Conservation (phyloP, 2,113 vertebrate species). For the Percina caprodes region DNA sequence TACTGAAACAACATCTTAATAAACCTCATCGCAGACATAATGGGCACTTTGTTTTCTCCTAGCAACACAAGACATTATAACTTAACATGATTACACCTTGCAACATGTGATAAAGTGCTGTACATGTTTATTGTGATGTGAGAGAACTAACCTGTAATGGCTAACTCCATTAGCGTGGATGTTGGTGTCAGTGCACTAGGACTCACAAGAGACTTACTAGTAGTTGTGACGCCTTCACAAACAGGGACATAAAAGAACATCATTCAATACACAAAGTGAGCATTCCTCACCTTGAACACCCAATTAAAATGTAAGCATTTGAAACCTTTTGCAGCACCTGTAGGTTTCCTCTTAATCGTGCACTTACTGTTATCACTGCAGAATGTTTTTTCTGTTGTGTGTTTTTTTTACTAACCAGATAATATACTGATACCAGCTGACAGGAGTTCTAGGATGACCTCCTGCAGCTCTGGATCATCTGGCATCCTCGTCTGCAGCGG, state of each 20-base stretch:
- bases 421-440: slow-evolving; percentile 90
- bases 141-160: slow-evolving; percentile 69
- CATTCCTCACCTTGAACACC: neutral
- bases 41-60: slow-evolving; percentile 87
- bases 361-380: neutral
- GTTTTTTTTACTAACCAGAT: slow-evolving; percentile 80
- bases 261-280: neutral
- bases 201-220: slow-evolving; percentile 40
- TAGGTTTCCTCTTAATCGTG: neutral
- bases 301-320: neutral
- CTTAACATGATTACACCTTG: neutral
- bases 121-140: neutral
- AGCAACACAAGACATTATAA: slow-evolving; percentile 23
- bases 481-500: slow-evolving; percentile 79
- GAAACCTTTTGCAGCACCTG: neutral
- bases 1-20: slow-evolving; percentile 90
- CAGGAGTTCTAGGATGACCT: slow-evolving; percentile 89
- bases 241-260: slow-evolving; percentile 19
- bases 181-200: slow-evolving; percentile 62
- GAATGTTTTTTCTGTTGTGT: neutral
- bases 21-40: slow-evolving; percentile 88
- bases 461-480: slow-evolving; percentile 84
- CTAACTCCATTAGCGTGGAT: slow-evolving; percentile 75
- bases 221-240: slow-evolving; percentile 64
- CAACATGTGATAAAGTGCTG: neutral